Evolutionary conservation across 2,113 vertebrate genomes (phyloP).

Genomic region (Pteropus alecto): DNA sequence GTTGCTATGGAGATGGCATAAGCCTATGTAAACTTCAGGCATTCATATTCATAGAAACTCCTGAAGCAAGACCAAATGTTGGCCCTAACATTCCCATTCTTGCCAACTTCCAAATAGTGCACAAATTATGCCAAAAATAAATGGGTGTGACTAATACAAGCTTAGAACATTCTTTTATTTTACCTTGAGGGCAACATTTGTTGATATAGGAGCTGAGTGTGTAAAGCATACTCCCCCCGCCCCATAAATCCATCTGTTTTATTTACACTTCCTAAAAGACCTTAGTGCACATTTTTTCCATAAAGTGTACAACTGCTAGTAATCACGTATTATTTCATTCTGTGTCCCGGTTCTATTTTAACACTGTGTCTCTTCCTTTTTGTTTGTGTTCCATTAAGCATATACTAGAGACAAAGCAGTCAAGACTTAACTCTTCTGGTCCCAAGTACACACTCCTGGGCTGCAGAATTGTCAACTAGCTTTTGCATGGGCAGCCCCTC

Average conservation of each 20-base stretch:
- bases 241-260: constrained; percentile 78
- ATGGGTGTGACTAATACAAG: constrained; percentile 88
- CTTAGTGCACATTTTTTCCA: constrained; percentile 79
- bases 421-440: constrained; percentile 78
- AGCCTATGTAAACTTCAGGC: constrained; percentile 85
- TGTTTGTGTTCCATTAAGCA: constrained; percentile 79
- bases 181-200: constrained; percentile 82
- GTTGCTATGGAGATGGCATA: constrained; percentile 83
- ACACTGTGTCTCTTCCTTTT: constrained; percentile 78
- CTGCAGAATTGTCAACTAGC: constrained; percentile 54
- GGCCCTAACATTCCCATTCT: constrained; percentile 81
- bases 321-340: constrained; percentile 79
- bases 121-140: constrained; percentile 86
- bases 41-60: constrained; percentile 87
- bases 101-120: constrained; percentile 86
- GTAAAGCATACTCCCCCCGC: constrained; percentile 63
- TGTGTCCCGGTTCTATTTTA: constrained; percentile 78
- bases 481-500: constrained; percentile 35
- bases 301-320: constrained; percentile 79
- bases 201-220: constrained; percentile 79
- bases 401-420: constrained; percentile 69
- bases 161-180: constrained; percentile 76
- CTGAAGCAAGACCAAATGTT: constrained; percentile 86
- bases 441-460: constrained; percentile 26
- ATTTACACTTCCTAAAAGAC: constrained; percentile 82